These are phyloP conservation scores for Panulirus ornatus DNA, from an alignment of 1,140 invertebrate genomes.

Conservation along the genomic window DNA sequence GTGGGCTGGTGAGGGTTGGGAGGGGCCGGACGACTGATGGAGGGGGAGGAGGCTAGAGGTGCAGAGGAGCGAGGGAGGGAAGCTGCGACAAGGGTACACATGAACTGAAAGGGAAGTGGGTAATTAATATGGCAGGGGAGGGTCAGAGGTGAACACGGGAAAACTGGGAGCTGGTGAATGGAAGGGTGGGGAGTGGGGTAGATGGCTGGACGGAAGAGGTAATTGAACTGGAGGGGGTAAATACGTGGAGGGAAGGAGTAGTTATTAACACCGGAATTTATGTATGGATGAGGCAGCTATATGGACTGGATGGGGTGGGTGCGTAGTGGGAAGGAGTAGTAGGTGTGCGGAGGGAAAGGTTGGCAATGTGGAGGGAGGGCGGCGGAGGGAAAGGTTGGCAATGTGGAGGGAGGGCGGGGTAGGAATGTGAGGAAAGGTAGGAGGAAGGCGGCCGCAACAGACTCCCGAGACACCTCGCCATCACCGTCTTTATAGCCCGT, in stretches of 20 bases:
- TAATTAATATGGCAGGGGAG: background rate
- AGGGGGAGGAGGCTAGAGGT: background rate
- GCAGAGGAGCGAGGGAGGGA: no score
- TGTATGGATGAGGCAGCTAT: background rate
- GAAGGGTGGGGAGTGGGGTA: no score
- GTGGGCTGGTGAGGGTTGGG: background rate
- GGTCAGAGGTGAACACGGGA: background rate
- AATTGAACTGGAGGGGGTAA: background rate
- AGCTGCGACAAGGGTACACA: no score
- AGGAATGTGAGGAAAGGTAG: background rate
- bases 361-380: background rate
- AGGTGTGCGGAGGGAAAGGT: background rate
- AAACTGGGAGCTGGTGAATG: background rate
- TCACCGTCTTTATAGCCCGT: slow-evolving; percentile 14
- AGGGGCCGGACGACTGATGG: background rate
- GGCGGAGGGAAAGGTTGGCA: background rate
- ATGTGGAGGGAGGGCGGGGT: background rate
- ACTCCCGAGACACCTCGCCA: background rate
- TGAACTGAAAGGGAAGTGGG: background rate
- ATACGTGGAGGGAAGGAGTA: background rate
- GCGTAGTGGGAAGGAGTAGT: background rate
- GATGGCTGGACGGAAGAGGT: background rate
- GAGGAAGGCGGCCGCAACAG: no score
- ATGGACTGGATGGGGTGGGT: background rate
- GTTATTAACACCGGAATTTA: background rate